These are phyloP conservation scores for Xenopus petersii DNA, from an alignment of 2,797 vertebrate species.

Conservation along the genomic window DNA sequence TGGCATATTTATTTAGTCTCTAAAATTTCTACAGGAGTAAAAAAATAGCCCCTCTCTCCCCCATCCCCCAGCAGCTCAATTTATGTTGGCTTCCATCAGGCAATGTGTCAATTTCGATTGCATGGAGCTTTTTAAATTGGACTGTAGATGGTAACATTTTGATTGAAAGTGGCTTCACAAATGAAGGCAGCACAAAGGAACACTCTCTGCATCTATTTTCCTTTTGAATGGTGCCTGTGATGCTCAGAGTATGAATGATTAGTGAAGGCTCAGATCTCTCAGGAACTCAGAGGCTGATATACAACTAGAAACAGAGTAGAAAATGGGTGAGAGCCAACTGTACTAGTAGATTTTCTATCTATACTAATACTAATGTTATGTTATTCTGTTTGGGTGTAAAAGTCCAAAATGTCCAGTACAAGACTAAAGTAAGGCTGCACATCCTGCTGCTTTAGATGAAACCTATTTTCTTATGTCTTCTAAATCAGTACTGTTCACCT, in stretches of 20 bases:
- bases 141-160: constrained; percentile 50
- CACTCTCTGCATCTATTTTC: constrained; percentile 45
- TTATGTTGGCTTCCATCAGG: constrained; percentile 44
- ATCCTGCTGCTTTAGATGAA: too few species aligned
- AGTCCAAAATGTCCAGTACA: too few species aligned
- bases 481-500: too few species aligned
- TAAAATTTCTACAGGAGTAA: constrained; percentile 35
- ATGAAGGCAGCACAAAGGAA: constrained; percentile 51
- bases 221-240: constrained; percentile 44
- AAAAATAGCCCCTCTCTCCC: constrained; percentile 19
- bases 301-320: constrained; percentile 47
- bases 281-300: constrained; percentile 40
- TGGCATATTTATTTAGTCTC: background rate
- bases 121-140: constrained; percentile 49
- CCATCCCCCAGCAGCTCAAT: constrained; percentile 11
- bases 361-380: too few species aligned
- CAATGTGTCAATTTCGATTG: constrained; percentile 51
- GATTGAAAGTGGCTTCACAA: constrained; percentile 43
- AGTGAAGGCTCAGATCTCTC: constrained; percentile 11
- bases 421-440: too few species aligned
- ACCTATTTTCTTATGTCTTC: too few species aligned
- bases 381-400: too few species aligned
- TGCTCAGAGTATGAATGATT: constrained; percentile 38
- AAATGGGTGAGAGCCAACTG: too few species aligned
- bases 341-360: too few species aligned